These are phyloP conservation scores for Mungos mungo DNA, from an alignment of 2,113 vertebrate species.

Conservation along the genomic window DNA sequence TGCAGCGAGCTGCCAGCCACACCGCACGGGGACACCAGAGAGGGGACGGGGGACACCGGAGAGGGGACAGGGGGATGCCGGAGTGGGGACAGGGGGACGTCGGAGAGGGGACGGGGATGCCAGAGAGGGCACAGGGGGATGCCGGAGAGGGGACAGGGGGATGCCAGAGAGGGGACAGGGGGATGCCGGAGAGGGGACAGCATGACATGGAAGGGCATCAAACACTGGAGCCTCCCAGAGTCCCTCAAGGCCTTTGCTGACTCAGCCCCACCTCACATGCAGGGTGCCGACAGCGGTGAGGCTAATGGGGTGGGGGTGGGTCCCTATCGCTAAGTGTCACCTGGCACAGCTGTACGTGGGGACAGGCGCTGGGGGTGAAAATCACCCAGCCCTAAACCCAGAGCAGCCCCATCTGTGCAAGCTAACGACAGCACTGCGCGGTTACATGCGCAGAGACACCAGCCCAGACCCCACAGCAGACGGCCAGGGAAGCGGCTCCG, in stretches of 20 bases:
- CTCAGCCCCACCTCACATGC: not conserved
- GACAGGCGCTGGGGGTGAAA: not conserved
- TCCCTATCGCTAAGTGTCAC: not conserved
- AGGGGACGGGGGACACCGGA: too few species aligned
- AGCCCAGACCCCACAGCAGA: not conserved
- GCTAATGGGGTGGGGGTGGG: too few species aligned
- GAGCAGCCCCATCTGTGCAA: rapidly evolving
- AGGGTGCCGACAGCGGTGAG: too few species aligned
- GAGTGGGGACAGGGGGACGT: not conserved
- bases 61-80: not conserved
- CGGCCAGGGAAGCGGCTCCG: rapidly evolving
- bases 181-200: not conserved
- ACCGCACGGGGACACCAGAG: not conserved
- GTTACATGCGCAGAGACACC: not conserved
- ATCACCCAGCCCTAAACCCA: not conserved
- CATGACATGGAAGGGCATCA: not conserved
- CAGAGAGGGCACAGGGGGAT: not conserved
- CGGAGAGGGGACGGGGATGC: not conserved
- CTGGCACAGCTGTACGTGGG: not conserved
- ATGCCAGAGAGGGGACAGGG: not conserved
- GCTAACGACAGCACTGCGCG: not conserved
- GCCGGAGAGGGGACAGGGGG: too few species aligned
- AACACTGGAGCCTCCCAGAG: not conserved
- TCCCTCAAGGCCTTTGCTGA: not conserved
- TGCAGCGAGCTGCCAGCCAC: rapidly evolving